Evolutionary conservation across 2,888 invertebrate species (phyloP).

Genomic region (Opisthograptis luteolata): DNA sequence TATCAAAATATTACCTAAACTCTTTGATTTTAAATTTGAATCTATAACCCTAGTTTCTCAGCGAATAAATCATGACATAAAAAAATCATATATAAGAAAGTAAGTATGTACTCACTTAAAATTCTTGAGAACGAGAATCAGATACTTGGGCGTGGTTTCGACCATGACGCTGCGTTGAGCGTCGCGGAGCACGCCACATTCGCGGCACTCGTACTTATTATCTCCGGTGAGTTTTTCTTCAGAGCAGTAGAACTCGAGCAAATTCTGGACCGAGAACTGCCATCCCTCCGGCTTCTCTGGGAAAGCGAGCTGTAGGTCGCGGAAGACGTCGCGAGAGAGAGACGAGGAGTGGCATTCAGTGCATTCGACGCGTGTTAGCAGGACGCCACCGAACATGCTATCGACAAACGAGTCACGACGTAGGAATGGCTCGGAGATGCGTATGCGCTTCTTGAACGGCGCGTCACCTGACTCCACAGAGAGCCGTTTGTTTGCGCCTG

Average conservation of each 20-base stretch:
- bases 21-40: no score
- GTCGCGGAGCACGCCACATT: constrained; percentile 89
- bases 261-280: constrained; percentile 88
- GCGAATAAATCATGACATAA: no score
- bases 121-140: constrained; percentile 92
- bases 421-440: constrained; percentile 48
- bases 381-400: constrained; percentile 90
- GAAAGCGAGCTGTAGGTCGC: constrained; percentile 91
- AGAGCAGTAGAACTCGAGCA: constrained; percentile 90
- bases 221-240: constrained; percentile 91
- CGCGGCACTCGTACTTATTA: constrained; percentile 91
- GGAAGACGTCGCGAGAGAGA: constrained; percentile 90
- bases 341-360: constrained; percentile 89
- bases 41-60: no score
- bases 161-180: constrained; percentile 86
- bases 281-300: constrained; percentile 81
- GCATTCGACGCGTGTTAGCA: constrained; percentile 90
- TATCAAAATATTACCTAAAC: no score
- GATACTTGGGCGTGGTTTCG: constrained; percentile 89
- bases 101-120: constrained; percentile 80
- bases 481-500: constrained; percentile 49
- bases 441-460: constrained; percentile 57
- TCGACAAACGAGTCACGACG: constrained; percentile 81
- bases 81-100: no score
- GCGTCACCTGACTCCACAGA: constrained; percentile 33